These are phyloP conservation scores for Crepidodera aurea DNA, from an alignment of 2,888 invertebrate genomes.

Conservation along the genomic window DNA sequence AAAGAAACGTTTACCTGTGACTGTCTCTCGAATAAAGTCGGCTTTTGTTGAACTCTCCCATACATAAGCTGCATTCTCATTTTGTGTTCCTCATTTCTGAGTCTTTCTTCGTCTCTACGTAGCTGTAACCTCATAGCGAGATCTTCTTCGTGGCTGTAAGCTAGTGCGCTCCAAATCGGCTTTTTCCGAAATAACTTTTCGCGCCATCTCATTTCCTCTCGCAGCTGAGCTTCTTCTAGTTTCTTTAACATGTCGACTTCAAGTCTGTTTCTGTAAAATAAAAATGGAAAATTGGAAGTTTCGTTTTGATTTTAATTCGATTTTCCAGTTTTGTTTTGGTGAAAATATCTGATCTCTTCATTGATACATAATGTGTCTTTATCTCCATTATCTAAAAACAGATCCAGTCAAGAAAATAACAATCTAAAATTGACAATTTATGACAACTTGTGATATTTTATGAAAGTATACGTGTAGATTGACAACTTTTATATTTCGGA, in stretches of 20 bases:
- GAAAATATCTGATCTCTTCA: no score
- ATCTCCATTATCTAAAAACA: no score
- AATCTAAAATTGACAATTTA: no score
- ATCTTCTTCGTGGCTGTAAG: slow-evolving; percentile 72
- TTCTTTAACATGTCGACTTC: slow-evolving; percentile 69
- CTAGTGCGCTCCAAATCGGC: slow-evolving; percentile 76
- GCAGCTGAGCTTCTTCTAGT: slow-evolving; percentile 68
- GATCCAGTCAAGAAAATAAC: no score
- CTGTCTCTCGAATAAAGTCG: slow-evolving; percentile 75
- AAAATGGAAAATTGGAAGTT: slow-evolving; percentile 27
- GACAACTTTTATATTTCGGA: no score
- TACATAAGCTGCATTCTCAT: slow-evolving; percentile 78
- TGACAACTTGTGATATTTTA: no score
- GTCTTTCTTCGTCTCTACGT: slow-evolving; percentile 72
- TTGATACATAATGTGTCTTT: no score
- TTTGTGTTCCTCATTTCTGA: slow-evolving; percentile 72
- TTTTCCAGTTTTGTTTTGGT: no score
- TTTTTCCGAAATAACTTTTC: slow-evolving; percentile 69
- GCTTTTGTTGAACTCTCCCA: slow-evolving; percentile 73
- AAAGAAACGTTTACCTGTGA: slow-evolving; percentile 72
- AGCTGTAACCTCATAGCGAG: slow-evolving; percentile 72
- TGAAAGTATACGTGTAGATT: no score
- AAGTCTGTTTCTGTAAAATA: slow-evolving; percentile 63
- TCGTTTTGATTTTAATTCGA: no score
- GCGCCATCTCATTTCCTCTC: slow-evolving; percentile 67